Base-by-base conservation (phyloP, 2,888 invertebrate genomes). In the Galerucella nymphaeae region DNA sequence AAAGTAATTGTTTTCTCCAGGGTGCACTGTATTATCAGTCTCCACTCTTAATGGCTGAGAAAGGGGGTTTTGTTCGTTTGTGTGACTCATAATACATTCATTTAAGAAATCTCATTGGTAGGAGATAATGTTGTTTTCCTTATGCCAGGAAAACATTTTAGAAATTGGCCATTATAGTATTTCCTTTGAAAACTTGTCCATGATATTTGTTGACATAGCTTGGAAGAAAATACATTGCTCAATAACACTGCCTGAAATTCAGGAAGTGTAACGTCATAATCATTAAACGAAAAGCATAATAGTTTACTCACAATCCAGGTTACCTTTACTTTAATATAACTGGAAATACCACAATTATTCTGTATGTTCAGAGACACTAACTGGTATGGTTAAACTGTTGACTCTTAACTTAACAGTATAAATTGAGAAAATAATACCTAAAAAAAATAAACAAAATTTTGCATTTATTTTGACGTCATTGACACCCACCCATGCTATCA, bases 41-140 rank as follows among this genome's bases (percentile, higher is more conserved):
- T 86, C 85, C 30, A 86, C 86, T 77, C 85, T 83, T 68, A 86
- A 78, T 69, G 85, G 85, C 78, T 86, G 85, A 69, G 86, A 86
- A 81, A 86, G 84, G 76, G 83, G 81, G 79, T 85, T 85, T 81
- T 85, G 84, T 81, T 86, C 85, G 82, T 83, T 84, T 77, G 83
- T 85, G 82, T 86, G 86, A 85, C 86, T 87, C 87, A 87, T 87
- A 62, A 50, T 68, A 68, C 14, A 58, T 58, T 10, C 23, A 58
- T 58, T 18, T 42, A 11, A 59, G 30, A 3, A 42, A 42, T 20
- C 11, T 62, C n/a, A 62, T 62, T 18, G 6, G 61, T 8, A 11
- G 42, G 11, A 42, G 42, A 42, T 16, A 61, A 53, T 59, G 30
- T 8, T 30, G 5, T 55, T 58, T 58, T 14, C 58, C 6, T 58